These are phyloP conservation scores for Doris montereyensis DNA, from an alignment of 2,888 invertebrate genomes.

Conservation along the genomic window DNA sequence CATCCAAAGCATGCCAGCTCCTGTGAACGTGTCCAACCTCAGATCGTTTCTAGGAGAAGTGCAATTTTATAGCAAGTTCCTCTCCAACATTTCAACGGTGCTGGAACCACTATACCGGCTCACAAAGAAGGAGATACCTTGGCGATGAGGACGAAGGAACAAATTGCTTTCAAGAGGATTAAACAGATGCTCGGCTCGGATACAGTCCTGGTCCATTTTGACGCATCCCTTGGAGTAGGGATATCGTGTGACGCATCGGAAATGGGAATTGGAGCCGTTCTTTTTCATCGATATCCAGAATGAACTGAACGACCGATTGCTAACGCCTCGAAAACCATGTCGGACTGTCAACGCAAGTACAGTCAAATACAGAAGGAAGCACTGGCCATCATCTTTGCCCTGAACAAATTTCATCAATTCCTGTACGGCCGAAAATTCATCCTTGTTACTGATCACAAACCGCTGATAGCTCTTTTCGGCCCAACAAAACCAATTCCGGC, in stretches of 20 bases:
- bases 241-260: too few species aligned
- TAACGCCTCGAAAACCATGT: conserved; percentile 71
- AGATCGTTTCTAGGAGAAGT: conserved; percentile 31
- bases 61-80: too few species aligned
- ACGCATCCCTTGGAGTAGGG: too few species aligned
- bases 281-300: conserved; percentile 45
- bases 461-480: conserved; percentile 69
- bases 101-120: too few species aligned
- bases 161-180: too few species aligned
- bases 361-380: conserved; percentile 72
- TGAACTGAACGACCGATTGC: conserved; percentile 64
- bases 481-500: conserved; percentile 57
- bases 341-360: conserved; percentile 69
- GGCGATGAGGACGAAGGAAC: too few species aligned
- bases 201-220: too few species aligned
- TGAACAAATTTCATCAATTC: conserved; percentile 71
- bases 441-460: conserved; percentile 71
- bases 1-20: conserved; percentile 31
- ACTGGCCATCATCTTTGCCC: conserved; percentile 68
- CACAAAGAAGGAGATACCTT: too few species aligned
- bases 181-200: too few species aligned
- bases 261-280: conserved; percentile 59
- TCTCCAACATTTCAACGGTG: too few species aligned
- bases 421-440: conserved; percentile 71
- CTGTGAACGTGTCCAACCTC: conserved; percentile 28